Conservation (phyloP, 2,888 invertebrate genomes). For the Thymelicus sylvestris region DNA sequence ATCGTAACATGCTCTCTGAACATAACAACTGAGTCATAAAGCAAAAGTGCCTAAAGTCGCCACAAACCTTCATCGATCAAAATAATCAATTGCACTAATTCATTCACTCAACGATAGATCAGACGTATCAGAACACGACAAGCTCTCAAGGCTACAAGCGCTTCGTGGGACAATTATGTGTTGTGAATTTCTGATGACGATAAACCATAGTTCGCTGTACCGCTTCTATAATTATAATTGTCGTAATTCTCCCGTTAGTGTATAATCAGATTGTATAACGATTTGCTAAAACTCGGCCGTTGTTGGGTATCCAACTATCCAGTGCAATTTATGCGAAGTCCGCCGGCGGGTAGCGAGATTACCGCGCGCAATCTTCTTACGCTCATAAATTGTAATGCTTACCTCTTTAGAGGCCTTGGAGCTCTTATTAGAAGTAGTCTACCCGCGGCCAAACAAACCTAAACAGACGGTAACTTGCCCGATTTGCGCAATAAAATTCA, state of each 20-base stretch:
- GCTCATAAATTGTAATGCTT: conserved; percentile 72
- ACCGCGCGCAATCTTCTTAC: conserved; percentile 70
- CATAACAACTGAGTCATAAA: too few relatives aligned
- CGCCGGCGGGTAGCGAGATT: conserved; percentile 56
- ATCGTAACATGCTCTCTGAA: too few relatives aligned
- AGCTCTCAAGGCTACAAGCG: too few relatives aligned
- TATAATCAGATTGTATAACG: conserved; percentile 63
- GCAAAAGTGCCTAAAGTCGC: too few relatives aligned
- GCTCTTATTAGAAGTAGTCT: conserved; percentile 60
- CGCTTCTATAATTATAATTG: conserved; percentile 33
- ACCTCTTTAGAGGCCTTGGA: conserved; percentile 42
- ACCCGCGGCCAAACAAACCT: conserved; percentile 55
- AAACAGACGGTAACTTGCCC: conserved; percentile 47
- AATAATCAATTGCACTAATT: too few relatives aligned
- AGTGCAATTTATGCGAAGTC: conserved; percentile 66
- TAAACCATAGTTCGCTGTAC: too few relatives aligned
- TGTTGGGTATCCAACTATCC: conserved; percentile 58
- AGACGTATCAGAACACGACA: too few relatives aligned
- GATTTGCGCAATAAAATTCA: conserved; percentile 28
- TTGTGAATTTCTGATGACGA: too few relatives aligned
- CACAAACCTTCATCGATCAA: too few relatives aligned
- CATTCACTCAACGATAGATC: too few relatives aligned
- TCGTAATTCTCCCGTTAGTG: conserved; percentile 39
- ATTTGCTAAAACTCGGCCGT: conserved; percentile 62
- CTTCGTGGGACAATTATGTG: too few relatives aligned